phyloP scores from a whole-genome alignment of 2,113 vertebrate genomes.

The Colinus virginianus region DNA sequence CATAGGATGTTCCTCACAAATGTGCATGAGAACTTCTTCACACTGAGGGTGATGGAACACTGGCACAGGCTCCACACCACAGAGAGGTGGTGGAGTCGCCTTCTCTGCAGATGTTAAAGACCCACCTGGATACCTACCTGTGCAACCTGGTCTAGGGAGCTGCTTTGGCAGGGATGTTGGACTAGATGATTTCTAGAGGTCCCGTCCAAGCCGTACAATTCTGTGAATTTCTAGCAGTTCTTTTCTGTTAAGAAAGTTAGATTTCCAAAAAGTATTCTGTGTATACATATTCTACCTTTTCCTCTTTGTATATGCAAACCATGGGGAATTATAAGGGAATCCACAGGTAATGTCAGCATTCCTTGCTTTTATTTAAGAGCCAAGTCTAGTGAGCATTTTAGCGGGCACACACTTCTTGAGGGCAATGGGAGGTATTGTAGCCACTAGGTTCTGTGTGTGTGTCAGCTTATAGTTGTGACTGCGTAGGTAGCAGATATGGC shows the following conservation, averaged over 20 bases:
- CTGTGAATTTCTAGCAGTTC: neutral
- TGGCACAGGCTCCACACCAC: no score
- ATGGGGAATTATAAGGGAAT: neutral
- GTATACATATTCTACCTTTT: neutral
- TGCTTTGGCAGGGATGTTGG: no score
- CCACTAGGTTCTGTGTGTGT: neutral
- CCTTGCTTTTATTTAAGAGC: neutral
- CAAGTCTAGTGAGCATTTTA: neutral
- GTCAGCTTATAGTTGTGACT: neutral
- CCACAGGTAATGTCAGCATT: neutral
- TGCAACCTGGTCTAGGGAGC: no score
- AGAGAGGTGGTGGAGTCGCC: no score
- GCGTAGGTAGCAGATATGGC: neutral
- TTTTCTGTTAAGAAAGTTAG: neutral
- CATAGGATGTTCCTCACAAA: no score
- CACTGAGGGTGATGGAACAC: no score
- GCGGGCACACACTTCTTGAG: neutral
- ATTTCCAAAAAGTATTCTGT: neutral
- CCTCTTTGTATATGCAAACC: neutral
- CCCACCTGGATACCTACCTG: no score
- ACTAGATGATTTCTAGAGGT: no score
- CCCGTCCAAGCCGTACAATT: no score
- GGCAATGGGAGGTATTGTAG: rapidly evolving
- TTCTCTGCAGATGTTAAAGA: no score
- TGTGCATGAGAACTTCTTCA: no score